These are phyloP conservation scores for Sesia apiformis DNA, from an alignment of 2,888 invertebrate genomes.

Conservation along the genomic window DNA sequence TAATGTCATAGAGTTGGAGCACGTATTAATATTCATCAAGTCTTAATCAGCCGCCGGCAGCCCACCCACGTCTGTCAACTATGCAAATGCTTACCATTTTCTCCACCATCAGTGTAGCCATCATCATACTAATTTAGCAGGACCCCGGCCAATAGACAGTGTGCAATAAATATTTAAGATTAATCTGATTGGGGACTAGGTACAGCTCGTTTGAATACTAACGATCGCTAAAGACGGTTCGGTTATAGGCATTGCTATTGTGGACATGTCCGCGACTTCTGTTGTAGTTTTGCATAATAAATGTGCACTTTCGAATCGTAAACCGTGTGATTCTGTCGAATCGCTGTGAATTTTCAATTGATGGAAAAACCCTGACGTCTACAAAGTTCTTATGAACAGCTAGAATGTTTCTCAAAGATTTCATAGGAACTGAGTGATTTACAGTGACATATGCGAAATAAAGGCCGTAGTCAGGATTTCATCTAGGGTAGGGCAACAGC, in stretches of 20 bases:
- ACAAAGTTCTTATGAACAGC: too few relatives aligned
- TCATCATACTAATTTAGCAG: constrained; percentile 68
- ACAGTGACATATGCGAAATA: too few relatives aligned
- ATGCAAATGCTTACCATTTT: constrained; percentile 51
- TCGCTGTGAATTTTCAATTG: background rate
- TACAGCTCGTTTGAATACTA: constrained; percentile 61
- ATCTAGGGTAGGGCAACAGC: too few relatives aligned
- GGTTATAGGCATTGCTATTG: constrained; percentile 1
- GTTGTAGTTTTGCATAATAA: background rate
- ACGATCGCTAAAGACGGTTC: constrained; percentile 33
- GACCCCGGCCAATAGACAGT: constrained; percentile 55
- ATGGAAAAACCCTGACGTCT: background rate
- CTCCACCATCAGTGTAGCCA: constrained; percentile 62
- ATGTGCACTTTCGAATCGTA: background rate
- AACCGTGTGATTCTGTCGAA: background rate
- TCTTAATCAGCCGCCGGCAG: constrained; percentile 52
- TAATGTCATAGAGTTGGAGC: background rate
- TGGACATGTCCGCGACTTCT: background rate
- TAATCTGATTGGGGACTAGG: constrained; percentile 58
- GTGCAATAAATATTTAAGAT: constrained; percentile 74
- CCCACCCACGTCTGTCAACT: constrained; percentile 60
- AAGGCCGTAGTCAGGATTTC: too few relatives aligned
- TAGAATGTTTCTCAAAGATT: too few relatives aligned
- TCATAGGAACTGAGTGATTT: too few relatives aligned
- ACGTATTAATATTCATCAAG: constrained; percentile 61